Evolutionary conservation across 2,888 invertebrate species (phyloP).

Genomic region (Baccha elongata): DNA sequence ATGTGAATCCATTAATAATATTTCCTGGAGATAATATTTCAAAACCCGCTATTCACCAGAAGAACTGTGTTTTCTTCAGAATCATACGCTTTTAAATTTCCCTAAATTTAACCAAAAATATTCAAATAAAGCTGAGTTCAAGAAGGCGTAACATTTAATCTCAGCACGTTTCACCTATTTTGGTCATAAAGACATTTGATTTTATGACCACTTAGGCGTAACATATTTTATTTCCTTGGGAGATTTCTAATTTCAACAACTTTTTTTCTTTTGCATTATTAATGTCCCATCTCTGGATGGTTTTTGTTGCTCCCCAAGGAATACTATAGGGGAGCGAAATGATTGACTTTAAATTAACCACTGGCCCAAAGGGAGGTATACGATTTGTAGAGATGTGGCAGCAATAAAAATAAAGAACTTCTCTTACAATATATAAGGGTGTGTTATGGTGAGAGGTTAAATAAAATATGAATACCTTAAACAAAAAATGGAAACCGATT

Average conservation of each 20-base stretch:
- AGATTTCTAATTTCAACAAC: slow-evolving; percentile 36
- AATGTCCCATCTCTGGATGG: slow-evolving; percentile 13
- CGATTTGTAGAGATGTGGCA: slow-evolving; percentile 10
- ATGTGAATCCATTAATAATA: too few relatives aligned
- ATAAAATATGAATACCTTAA: slow-evolving; percentile 15
- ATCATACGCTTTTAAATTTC: neutral
- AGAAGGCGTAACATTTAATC: neutral
- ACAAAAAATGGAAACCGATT: neutral
- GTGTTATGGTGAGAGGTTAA: neutral
- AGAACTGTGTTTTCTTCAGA: too few relatives aligned
- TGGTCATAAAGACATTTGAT: slow-evolving; percentile 10
- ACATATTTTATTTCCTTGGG: neutral
- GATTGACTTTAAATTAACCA: slow-evolving; percentile 41
- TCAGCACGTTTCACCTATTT: slow-evolving; percentile 1
- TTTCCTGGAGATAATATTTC: too few relatives aligned
- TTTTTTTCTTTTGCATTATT: slow-evolving; percentile 34
- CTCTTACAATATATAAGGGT: neutral
- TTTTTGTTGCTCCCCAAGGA: slow-evolving; percentile 16
- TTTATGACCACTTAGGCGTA: slow-evolving; percentile 17
- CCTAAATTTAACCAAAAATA: neutral
- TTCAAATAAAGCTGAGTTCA: neutral
- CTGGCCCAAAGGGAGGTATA: slow-evolving; percentile 7
- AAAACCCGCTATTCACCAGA: too few relatives aligned
- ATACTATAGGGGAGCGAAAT: slow-evolving; percentile 20
- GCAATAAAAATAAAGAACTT: neutral